phyloP scores from a whole-genome alignment of 2,797 vertebrate species.

The Gymnodraco acuticeps region DNA sequence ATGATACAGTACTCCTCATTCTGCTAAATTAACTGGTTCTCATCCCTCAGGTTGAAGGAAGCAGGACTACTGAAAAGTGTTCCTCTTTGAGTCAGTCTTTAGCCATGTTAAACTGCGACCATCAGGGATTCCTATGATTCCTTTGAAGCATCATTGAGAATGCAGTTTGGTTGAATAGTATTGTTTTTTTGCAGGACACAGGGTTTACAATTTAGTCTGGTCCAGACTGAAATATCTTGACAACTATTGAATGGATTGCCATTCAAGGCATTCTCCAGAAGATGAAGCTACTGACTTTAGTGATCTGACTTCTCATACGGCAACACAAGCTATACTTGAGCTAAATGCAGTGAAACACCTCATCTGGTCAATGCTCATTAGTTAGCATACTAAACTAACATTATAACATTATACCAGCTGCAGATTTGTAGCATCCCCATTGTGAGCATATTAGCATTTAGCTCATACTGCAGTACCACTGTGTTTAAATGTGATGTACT shows the following conservation, averaged over 20 bases:
- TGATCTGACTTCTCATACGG: neutral
- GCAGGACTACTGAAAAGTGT: neutral
- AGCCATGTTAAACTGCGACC: too few relatives aligned
- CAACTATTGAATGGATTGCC: neutral
- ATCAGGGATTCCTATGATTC: too few relatives aligned
- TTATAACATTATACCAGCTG: neutral
- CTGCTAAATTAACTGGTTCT: slow-evolving; percentile 29
- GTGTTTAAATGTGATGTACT: neutral
- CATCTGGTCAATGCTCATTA: neutral
- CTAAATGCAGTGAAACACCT: neutral
- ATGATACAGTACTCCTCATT: slow-evolving; percentile 34
- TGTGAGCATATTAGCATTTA: slow-evolving; percentile 16
- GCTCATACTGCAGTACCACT: neutral
- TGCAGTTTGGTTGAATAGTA: too few relatives aligned
- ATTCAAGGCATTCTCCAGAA: too few relatives aligned
- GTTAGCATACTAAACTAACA: neutral
- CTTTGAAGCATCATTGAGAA: too few relatives aligned
- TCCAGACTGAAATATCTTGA: neutral
- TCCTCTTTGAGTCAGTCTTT: neutral
- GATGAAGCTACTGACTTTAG: neutral
- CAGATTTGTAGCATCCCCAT: neutral
- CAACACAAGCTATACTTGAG: neutral
- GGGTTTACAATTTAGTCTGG: too few relatives aligned
- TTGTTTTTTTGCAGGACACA: too few relatives aligned
- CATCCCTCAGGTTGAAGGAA: neutral